These are phyloP conservation scores for Epinephelus coioides DNA, from an alignment of 2,797 vertebrate species.

Conservation along the genomic window DNA sequence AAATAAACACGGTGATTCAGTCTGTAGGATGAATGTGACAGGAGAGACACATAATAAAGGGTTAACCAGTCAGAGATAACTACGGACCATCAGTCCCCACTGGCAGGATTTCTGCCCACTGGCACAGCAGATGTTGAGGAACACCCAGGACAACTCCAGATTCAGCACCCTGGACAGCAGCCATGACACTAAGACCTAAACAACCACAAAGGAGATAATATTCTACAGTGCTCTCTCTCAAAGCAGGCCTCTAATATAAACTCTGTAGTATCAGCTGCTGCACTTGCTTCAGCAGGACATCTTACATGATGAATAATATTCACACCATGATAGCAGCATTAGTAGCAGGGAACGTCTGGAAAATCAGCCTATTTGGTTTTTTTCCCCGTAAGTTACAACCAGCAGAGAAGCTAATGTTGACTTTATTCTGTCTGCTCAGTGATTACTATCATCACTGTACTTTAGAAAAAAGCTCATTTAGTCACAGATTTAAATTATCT, in stretches of 20 bases:
- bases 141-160: background rate
- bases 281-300: background rate
- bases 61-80: too few species aligned
- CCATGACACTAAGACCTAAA: background rate
- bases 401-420: conserved; percentile 50
- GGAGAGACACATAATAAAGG: too few species aligned
- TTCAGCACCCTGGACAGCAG: conserved; percentile 17
- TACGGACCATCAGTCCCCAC: too few species aligned
- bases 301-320: conserved; percentile 32
- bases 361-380: conserved; percentile 2
- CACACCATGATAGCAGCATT: conserved; percentile 2
- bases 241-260: background rate
- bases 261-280: background rate
- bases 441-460: conserved; percentile 31
- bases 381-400: conserved; percentile 1
- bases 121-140: too few species aligned
- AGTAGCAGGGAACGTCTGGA: conserved; percentile 15
- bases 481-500: conserved; percentile 30
- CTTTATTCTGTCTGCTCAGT: conserved; percentile 37
- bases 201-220: background rate
- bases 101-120: too few species aligned
- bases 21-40: background rate
- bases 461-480: conserved; percentile 31
- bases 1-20: too few species aligned
- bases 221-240: background rate